Conservation (phyloP, 23 tunicate species). For the Oikopleura dioica region DNA sequence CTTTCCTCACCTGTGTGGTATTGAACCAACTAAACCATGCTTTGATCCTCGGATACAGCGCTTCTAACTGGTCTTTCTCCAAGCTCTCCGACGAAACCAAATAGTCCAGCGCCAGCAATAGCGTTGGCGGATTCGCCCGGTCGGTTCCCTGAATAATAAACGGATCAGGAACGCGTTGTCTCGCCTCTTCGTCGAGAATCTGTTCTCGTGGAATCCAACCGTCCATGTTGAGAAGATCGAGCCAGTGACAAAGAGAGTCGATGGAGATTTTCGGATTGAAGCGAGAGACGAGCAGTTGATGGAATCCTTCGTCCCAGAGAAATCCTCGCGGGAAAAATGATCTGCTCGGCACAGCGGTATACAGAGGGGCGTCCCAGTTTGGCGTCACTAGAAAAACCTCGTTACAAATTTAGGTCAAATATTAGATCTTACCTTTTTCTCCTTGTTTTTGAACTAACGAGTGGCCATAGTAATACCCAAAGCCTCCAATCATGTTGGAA, state of each 20-base stretch:
- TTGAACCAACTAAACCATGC: slow-evolving; percentile 96
- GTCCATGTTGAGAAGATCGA: slow-evolving; percentile 39
- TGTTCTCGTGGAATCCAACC: slow-evolving; percentile 99
- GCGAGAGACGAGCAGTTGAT: slow-evolving; percentile 53
- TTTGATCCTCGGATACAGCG: slow-evolving; percentile 13
- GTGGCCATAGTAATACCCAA: slow-evolving; percentile 80
- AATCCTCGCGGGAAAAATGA: slow-evolving; percentile 97
- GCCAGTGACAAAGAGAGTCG: slow-evolving; percentile 47
- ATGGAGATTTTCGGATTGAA: slow-evolving; percentile 54
- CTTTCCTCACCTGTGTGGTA: slow-evolving; percentile 27
- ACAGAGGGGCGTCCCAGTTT: slow-evolving; percentile 44
- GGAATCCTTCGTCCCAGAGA: slow-evolving; percentile 99
- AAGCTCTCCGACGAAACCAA: slow-evolving; percentile 16
- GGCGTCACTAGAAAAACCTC: no score
- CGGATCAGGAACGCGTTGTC: slow-evolving; percentile 51
- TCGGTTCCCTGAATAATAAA: slow-evolving; percentile 78
- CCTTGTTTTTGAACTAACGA: slow-evolving; percentile 44
- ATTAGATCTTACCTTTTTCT: no score
- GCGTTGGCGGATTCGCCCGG: slow-evolving; percentile 92
- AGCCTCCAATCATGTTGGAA: slow-evolving; percentile 89
- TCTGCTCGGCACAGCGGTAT: slow-evolving; percentile 86
- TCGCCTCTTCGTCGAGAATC: slow-evolving; percentile 18
- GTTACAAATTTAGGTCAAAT: no score
- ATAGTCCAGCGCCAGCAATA: slow-evolving; percentile 68
- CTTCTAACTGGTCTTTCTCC: slow-evolving; percentile 16